Evolutionary conservation across 1,140 invertebrate genomes (phyloP), one percentile per base, ranked within the genome.

Genomic region (Drosophila orosa): DNA sequence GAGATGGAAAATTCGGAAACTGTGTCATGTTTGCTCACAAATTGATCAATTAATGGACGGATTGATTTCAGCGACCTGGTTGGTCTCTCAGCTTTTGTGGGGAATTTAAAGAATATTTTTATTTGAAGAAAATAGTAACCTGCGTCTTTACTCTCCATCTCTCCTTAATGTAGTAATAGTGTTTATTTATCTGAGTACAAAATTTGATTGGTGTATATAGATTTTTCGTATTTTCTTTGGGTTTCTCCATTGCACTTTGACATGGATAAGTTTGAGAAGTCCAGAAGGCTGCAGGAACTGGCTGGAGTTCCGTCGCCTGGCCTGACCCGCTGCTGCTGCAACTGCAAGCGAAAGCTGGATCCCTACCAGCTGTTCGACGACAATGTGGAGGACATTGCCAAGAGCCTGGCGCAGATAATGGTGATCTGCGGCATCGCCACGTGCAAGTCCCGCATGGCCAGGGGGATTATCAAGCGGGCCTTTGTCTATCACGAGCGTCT

Each of bases 321-420:
- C 1, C 9, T 47, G 8, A 52, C 31, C 6, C 45, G 19, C 8
- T 74, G 24, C 27, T 74, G 60, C 31, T 89, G 84, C 77, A 83
- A 89, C n/a, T 87, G 84, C 59, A 74, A 72, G n/a, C 39, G 47
- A 13, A 84, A 89, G 27, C 47, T 89, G 31, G 69, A 83, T 67
- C 85, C 84, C 15, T 60, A 78, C 22, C 85, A 84, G 45, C 33
- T 89, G 9, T 90, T 84, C 31, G 80, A 89, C 15, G 84, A 89
- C 12, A 89, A 89, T 15, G 40, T 89, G 5, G 84, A 78, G 42
- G 84, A 89, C 10, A 74, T 89, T 5, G 58, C 84, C 27, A 89
- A 78, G 33, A 78, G 80, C 35, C 60, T 84, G 19, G 58, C 73
- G 0, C 80, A 89, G 68, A 80, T 89, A 4, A 84, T 89, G 84